Evolutionary conservation across 2,797 vertebrate species (phyloP).

Genomic region (Propithecus perrieri): DNA sequence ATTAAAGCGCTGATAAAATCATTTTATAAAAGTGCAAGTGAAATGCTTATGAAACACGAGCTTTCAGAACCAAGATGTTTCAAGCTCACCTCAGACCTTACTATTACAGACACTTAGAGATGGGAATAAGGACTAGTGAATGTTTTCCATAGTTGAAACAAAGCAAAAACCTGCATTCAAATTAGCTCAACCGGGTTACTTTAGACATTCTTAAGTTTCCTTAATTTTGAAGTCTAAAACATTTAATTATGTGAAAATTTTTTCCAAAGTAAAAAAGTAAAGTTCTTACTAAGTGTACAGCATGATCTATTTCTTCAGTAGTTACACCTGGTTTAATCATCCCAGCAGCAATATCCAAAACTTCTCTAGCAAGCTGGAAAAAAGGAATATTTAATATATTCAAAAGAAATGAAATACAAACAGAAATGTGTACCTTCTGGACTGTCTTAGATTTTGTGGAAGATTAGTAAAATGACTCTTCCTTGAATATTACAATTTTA

Average conservation of each 20-base stretch:
- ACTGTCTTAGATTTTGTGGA: neutral
- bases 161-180: constrained; percentile 48
- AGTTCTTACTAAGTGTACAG: constrained; percentile 95
- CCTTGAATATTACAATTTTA: neutral
- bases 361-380: constrained; percentile 96
- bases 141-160: constrained; percentile 17
- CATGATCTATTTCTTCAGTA: constrained; percentile 98
- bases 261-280: constrained; percentile 49
- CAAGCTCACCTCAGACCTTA: neutral
- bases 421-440: neutral
- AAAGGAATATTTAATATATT: constrained; percentile 9
- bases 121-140: neutral
- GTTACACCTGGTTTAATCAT: constrained; percentile 98
- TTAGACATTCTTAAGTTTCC: neutral
- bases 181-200: neutral
- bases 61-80: constrained; percentile 13
- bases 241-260: neutral
- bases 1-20: constrained; percentile 10
- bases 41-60: neutral
- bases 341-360: constrained; percentile 95
- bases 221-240: neutral
- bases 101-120: neutral
- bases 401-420: neutral
- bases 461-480: neutral
- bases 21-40: neutral